Conservation (phyloP, 2,113 vertebrate genomes). For the Onychorhynchus coronatus region DNA sequence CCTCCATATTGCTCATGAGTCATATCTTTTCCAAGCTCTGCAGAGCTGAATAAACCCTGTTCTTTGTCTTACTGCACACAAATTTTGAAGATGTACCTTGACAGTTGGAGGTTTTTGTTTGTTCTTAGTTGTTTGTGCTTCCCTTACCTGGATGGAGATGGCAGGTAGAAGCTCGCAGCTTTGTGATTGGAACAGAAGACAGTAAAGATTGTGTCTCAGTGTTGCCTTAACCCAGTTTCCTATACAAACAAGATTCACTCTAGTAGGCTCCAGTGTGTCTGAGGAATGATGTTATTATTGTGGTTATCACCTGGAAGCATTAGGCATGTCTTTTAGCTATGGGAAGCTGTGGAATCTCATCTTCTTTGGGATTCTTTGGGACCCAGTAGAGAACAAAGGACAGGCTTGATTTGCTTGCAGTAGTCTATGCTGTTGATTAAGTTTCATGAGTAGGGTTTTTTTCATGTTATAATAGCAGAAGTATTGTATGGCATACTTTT, state of each 20-base stretch:
- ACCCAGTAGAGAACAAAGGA: not conserved
- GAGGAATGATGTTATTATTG: constrained; percentile 28
- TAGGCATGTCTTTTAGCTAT: not conserved
- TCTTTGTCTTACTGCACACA: not conserved
- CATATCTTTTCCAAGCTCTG: not conserved
- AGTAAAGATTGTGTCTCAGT: not conserved
- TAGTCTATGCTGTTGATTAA: not conserved
- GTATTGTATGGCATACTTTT: not conserved
- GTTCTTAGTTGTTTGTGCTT: not conserved
- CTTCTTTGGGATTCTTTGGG: not conserved
- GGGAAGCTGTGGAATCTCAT: not conserved
- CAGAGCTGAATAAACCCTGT: not conserved
- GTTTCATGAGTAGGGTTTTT: not conserved
- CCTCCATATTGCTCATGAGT: not conserved
- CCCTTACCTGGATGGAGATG: not conserved
- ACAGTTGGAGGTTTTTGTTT: not conserved
- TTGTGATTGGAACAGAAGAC: constrained; percentile 3
- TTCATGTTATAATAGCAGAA: not conserved
- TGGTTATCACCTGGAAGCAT: constrained; percentile 19
- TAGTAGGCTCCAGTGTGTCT: constrained; percentile 49
- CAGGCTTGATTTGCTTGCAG: not conserved
- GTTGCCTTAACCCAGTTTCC: not conserved
- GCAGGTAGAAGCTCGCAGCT: constrained; percentile 46
- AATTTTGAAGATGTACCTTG: not conserved
- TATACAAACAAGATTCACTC: constrained; percentile 36